Percentiles rank a stretch among this genome's conserved stretches.
These are phyloP conservation scores for Euschistus heros DNA, from an alignment of 1,140 invertebrate genomes.

Conservation along the genomic window DNA sequence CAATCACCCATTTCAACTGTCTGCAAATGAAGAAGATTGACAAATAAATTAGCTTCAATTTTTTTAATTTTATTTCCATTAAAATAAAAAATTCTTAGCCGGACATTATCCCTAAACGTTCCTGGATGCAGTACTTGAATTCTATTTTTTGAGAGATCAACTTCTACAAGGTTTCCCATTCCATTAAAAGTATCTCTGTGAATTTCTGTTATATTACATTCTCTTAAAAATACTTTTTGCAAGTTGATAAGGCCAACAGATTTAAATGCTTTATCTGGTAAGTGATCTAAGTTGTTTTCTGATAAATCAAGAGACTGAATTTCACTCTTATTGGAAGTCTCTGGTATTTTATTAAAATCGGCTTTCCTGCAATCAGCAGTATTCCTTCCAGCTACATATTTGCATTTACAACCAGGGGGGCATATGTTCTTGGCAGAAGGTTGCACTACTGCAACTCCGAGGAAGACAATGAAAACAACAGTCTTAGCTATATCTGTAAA, in stretches of 20 bases:
- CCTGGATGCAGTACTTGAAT: conserved; percentile 30
- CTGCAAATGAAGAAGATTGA: conserved; percentile 58
- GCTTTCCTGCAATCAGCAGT: conserved; percentile 64
- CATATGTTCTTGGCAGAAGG: conserved; percentile 46
- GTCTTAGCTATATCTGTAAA: conserved; percentile 4
- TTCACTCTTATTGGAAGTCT: conserved; percentile 54
- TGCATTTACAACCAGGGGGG: conserved; percentile 54
- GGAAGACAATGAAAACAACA: conserved; percentile 4
- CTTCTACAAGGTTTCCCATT: conserved; percentile 70
- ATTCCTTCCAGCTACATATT: conserved; percentile 68
- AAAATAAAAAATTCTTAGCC: conserved; percentile 46
- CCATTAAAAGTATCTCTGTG: conserved; percentile 61
- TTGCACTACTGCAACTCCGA: conserved; percentile 28
- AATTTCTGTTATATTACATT: conserved; percentile 58
- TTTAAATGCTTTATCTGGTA: conserved; percentile 57
- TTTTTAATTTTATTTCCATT: conserved; percentile 60
- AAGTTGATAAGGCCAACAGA: conserved; percentile 59
- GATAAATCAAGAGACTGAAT: conserved; percentile 67
- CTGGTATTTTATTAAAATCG: conserved; percentile 53
- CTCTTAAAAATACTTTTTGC: conserved; percentile 62
- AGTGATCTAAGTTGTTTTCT: conserved; percentile 52
- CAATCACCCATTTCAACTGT: conserved; percentile 67
- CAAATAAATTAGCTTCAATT: conserved; percentile 62
- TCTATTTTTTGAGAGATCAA: conserved; percentile 68
- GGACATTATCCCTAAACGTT: conserved; percentile 27